Evolutionary conservation across 1,140 invertebrate genomes (phyloP), one percentile per base, ranked within the genome.

Genomic region (Trichonephila clavipes): DNA sequence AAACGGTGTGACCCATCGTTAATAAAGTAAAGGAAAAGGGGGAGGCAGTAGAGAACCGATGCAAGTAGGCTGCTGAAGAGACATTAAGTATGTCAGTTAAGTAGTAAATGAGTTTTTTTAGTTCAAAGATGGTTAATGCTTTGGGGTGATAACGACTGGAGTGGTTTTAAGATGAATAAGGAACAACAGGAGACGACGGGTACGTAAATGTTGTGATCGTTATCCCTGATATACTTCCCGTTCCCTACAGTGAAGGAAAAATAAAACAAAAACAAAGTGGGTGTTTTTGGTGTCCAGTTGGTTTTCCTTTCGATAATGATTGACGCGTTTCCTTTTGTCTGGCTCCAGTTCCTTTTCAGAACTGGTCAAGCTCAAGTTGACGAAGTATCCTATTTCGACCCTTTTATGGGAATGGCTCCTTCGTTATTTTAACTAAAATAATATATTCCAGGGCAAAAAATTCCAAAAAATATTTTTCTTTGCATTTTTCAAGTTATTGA

Each of bases 1-100:
- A 90, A 90, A 90, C 88, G 88, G 21, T 40, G 40, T 90, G 64
- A 90, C 64, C 88, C 64, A 8, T 44, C 21, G 40, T 34, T 90
- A 81, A 61, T 87, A 87, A 34, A 21, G 85, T 16, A 87, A 61
- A 86, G 62, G n/a, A 59, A 86, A 58, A 86, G 83, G 28, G 85
- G 59, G 62, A 58, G 12, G 58, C 18, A 18, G 5, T 0, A 59
- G 24, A 34, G 12, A 51, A 34, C n/a, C n/a, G 14, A 28, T 28
- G 24, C n/a, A 18, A 8, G 59, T 24, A 87, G 59, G 85, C 85
- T 28, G 18, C 85, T 40, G 8, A 34, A 77, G 34, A 28, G 72
- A 77, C 72, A 77, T 77, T 28, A 77, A 77, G 18, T 77, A 77
- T 40, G 34, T 12, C 72, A 77, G 34, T 77, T 77, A 77, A n/a